Percentiles rank a stretch among this genome's conserved stretches.
These are phyloP conservation scores for Myiozetetes cayanensis DNA, from an alignment of 2,113 vertebrate species.

Conservation along the genomic window DNA sequence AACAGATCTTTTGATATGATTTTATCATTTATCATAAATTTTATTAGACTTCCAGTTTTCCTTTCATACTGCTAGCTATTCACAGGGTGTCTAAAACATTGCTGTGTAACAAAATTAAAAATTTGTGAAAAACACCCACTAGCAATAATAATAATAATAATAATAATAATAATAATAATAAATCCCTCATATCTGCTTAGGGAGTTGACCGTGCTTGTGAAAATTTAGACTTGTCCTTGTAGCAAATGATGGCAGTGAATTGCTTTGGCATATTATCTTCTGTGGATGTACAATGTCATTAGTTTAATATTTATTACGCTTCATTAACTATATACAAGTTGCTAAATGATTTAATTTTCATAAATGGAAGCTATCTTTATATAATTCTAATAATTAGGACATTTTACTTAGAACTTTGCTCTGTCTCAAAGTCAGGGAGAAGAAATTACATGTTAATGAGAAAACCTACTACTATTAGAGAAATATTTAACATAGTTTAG, in stretches of 20 bases:
- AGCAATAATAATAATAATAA: not conserved
- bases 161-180: not conserved
- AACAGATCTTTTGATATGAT: not conserved
- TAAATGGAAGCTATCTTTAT: slow-evolving; percentile 28
- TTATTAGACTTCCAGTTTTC: slow-evolving; percentile 1
- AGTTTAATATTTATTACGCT: slow-evolving; percentile 42
- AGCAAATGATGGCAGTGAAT: slow-evolving; percentile 8
- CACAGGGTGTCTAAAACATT: not conserved
- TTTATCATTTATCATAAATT: not conserved
- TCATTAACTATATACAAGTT: slow-evolving; percentile 48
- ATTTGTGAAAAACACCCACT: not conserved
- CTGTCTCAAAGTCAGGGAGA: slow-evolving; percentile 2
- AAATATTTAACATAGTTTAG: not conserved
- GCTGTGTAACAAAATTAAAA: not conserved
- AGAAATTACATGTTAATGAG: not conserved
- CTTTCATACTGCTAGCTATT: not conserved
- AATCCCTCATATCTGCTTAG: not conserved
- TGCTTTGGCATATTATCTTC: slow-evolving; percentile 17
- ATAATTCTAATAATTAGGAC: slow-evolving; percentile 24
- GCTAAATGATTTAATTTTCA: slow-evolving; percentile 51
- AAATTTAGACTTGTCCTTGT: not conserved
- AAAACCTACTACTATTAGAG: not conserved
- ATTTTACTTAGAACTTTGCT: slow-evolving; percentile 6
- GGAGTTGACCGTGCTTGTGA: not conserved
- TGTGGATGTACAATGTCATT: slow-evolving; percentile 29